A percentile compares a stretch with the other conserved stretches of the same genome.
Evolutionary conservation across 1,140 invertebrate genomes (phyloP).

Genomic region (Chrysomallon squamiferum): DNA sequence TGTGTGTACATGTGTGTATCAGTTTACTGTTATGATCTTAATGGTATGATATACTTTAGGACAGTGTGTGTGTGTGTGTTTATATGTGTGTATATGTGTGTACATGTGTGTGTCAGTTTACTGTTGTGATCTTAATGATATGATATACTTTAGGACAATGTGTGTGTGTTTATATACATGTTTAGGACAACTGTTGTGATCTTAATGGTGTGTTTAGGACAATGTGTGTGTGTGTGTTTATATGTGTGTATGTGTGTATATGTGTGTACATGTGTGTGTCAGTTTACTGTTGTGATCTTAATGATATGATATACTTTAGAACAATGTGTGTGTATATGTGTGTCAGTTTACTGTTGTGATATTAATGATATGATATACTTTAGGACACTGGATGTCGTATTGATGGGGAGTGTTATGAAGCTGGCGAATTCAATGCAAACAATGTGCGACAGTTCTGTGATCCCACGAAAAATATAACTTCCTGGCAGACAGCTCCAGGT

Average conservation of each 20-base stretch:
- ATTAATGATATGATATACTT: not conserved
- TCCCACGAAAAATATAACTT: constrained; percentile 25
- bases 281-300: not conserved
- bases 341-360: not conserved
- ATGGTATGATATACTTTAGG: no score
- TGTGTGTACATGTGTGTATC: no score
- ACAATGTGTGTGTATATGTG: no score
- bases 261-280: no score
- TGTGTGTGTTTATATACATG: no score
- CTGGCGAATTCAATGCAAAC: constrained; percentile 35
- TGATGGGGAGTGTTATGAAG: constrained; percentile 37
- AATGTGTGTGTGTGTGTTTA: no score
- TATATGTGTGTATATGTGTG: not conserved
- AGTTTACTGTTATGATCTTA: not conserved
- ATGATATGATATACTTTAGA: no score
- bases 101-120: not conserved
- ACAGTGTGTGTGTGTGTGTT: no score
- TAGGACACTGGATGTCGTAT: constrained; percentile 39
- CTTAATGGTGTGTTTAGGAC: no score
- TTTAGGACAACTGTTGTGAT: no score
- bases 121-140: not conserved
- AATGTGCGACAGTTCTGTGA: constrained; percentile 35
- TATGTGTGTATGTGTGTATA: no score
- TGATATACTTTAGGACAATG: no score
- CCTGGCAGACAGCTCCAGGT: constrained; percentile 41